Evolutionary conservation across 2,797 vertebrate genomes (phyloP).

Genomic region (Pangasius mekongensis): DNA sequence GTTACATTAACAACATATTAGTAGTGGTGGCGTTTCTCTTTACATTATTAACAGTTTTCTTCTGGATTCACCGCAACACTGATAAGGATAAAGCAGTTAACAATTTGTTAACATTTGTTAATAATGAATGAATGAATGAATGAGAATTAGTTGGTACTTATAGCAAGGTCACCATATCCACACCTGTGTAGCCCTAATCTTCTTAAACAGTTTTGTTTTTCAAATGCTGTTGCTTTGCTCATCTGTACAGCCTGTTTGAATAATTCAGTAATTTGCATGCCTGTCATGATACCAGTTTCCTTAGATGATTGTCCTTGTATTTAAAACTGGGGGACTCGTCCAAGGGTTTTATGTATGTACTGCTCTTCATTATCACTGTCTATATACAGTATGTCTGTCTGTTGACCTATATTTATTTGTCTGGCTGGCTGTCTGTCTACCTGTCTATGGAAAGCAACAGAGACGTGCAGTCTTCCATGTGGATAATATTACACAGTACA

Average conservation of each 20-base stretch:
- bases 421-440: too few relatives aligned
- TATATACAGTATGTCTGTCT: background rate
- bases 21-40: background rate
- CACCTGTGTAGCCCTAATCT: background rate
- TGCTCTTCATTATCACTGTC: background rate
- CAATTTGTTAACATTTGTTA: too few relatives aligned
- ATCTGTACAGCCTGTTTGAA: conserved; percentile 2
- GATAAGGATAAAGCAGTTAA: too few relatives aligned
- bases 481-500: background rate
- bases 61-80: background rate
- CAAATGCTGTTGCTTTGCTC: background rate
- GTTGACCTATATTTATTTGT: background rate
- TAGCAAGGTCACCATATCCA: background rate
- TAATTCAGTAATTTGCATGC: background rate
- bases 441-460: background rate
- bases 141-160: background rate
- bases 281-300: background rate
- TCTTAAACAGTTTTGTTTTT: background rate
- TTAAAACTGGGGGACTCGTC: background rate
- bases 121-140: background rate
- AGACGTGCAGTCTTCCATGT: background rate
- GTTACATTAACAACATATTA: background rate
- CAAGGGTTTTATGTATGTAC: too few relatives aligned
- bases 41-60: background rate
- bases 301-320: background rate